phyloP scores from a whole-genome alignment of 1,140 invertebrate species.

The Wiebesia pumilae region DNA sequence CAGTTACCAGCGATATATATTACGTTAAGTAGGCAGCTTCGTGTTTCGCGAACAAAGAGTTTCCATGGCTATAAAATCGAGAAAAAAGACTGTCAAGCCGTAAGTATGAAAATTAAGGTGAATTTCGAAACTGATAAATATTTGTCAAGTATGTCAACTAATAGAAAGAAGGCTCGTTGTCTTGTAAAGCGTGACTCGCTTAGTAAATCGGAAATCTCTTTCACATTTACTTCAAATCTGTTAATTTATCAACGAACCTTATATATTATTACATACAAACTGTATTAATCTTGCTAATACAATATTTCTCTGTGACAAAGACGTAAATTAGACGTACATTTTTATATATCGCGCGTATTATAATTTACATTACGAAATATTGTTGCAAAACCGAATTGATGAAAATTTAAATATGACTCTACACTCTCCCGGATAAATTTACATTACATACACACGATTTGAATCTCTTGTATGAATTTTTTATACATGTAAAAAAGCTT shows the following conservation, averaged over 20 bases:
- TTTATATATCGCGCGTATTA: neutral
- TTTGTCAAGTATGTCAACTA: no score
- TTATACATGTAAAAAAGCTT: neutral
- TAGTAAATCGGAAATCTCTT: no score
- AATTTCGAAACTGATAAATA: no score
- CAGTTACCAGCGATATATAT: neutral
- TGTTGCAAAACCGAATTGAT: neutral
- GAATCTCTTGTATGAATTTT: neutral
- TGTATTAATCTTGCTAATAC: no score
- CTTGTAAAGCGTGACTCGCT: no score
- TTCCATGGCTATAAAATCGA: no score
- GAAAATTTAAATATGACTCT: constrained; percentile 16
- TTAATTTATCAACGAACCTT: neutral
- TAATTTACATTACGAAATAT: constrained; percentile 17
- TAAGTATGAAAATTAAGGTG: no score
- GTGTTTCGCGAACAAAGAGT: no score
- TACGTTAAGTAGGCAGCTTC: neutral
- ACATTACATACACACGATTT: neutral
- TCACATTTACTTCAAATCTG: no score
- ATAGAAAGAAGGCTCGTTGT: no score
- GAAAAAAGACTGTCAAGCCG: no score
- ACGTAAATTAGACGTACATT: constrained; percentile 12
- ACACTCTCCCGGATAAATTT: neutral
- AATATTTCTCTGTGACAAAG: neutral
- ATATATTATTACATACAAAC: neutral